phyloP scores from a whole-genome alignment of 2,888 invertebrate genomes.

The Ametastegia equiseti region DNA sequence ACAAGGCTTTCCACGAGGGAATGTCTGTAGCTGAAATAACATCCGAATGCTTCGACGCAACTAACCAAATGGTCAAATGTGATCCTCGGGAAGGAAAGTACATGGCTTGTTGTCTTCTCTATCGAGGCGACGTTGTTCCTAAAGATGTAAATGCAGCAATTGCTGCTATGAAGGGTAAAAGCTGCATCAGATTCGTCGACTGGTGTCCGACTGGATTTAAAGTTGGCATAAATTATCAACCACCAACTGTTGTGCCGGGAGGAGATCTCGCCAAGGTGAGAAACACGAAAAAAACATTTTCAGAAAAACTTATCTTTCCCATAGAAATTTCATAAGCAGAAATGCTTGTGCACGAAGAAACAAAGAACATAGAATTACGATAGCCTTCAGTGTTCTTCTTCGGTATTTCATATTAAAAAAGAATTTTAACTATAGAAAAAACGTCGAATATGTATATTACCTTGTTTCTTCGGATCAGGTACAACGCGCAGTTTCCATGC shows the following conservation, averaged over 20 bases:
- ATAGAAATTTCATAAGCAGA: neutral
- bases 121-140: slow-evolving; percentile 93
- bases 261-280: slow-evolving; percentile 71
- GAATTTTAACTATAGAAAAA: no score
- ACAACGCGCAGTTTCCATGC: slow-evolving; percentile 70
- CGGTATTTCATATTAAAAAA: no score
- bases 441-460: neutral
- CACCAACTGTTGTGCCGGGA: slow-evolving; percentile 70
- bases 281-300: neutral
- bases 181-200: slow-evolving; percentile 92
- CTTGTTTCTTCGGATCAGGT: slow-evolving; percentile 58
- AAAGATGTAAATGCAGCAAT: slow-evolving; percentile 93
- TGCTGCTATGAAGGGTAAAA: slow-evolving; percentile 86
- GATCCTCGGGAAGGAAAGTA: slow-evolving; percentile 91
- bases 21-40: slow-evolving; percentile 91
- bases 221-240: slow-evolving; percentile 79
- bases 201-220: slow-evolving; percentile 97
- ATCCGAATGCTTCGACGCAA: slow-evolving; percentile 91
- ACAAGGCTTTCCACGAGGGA: slow-evolving; percentile 86
- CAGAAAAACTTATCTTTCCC: neutral
- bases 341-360: no score
- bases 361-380: no score
- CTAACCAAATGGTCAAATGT: slow-evolving; percentile 94
- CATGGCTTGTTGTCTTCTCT: slow-evolving; percentile 93
- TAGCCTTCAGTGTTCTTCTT: no score